Base-by-base conservation (phyloP, 2,888 invertebrate genomes). In the Allolobophora icterica region DNA sequence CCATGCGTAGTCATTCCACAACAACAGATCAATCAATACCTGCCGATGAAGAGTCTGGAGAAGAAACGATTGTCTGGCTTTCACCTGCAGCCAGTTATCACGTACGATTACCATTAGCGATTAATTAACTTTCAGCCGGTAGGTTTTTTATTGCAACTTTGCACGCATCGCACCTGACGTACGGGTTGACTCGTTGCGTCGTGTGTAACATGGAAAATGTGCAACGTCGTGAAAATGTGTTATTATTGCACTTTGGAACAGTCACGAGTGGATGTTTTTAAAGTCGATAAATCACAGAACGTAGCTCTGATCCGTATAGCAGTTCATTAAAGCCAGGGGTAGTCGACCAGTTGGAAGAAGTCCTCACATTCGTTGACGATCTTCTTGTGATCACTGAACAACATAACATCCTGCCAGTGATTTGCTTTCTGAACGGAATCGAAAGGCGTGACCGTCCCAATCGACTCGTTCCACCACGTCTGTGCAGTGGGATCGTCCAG, bases 281-380 rank as follows among this genome's bases (percentile, higher is more conserved):
- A 30, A 71, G 45, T 5, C 45, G 15, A 11, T 15, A 45, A n/a
- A 13, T n/a, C 30, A 71, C 71, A 71, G n/a, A 71, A 30, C n/a
- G 2, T 17, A n/a, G 71, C 71, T n/a, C 71, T 71, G 33, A 24
- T 33, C 21, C 83, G 83, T 87, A 35, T 87, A 1, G 13, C 13
- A 33, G 17, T 35, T 15, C 35, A 13, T 87, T 34, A 38, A 5
- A 17, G 34, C 87, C 87, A 87, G 4, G 34, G 13, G 6, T 87
- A 38, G 24, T 87, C 38, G 34, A 38, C 35, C 34, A 87, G 35
- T 24, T 40, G 6, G 42, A 90, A 91, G 30, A 91, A 89, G 38
- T 91, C 90, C 17, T 5, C 17, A n/a, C 90, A 90, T 21, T 91
- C n/a, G n/a, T 11, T 40, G 8, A 90, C 58, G 15, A 91, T 90